phyloP scores from a whole-genome alignment of 1,140 invertebrate genomes.

The Temnothorax curvispinosus region DNA sequence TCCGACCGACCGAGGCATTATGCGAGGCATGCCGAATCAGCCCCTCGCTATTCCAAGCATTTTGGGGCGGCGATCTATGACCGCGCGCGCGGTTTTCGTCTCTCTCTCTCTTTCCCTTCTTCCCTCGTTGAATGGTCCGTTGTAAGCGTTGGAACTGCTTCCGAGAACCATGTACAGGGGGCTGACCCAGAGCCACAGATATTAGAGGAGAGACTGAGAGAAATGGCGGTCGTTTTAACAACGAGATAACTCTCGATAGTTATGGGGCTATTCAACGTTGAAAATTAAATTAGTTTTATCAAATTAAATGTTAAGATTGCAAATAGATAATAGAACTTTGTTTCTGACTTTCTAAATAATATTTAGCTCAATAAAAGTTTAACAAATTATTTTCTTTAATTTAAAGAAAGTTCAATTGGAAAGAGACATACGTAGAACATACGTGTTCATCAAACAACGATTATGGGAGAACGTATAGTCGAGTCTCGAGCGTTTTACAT shows the following conservation, averaged over 20 bases:
- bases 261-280: neutral
- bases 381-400: neutral
- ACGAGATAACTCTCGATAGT: constrained; percentile 7
- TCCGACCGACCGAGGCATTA: constrained; percentile 22
- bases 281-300: constrained; percentile 35
- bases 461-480: neutral
- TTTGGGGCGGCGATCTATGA: constrained; percentile 45
- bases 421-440: neutral
- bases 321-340: neutral
- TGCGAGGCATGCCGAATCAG: constrained; percentile 52
- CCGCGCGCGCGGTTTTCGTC: constrained; percentile 37
- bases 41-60: constrained; percentile 55
- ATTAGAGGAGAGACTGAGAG: constrained; percentile 22
- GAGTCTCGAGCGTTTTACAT: neutral
- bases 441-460: neutral
- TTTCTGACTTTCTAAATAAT: neutral
- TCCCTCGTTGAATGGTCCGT: neutral
- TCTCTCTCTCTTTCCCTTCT: constrained; percentile 19
- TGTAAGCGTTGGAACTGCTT: constrained; percentile 3
- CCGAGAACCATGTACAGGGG: constrained; percentile 18
- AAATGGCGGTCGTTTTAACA: constrained; percentile 2
- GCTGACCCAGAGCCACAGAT: constrained; percentile 46
- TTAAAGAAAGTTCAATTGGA: neutral
- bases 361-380: neutral
- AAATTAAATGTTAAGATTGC: neutral